These are phyloP conservation scores for Aptenodytes forsteri DNA, from an alignment of 2,113 vertebrate genomes.

Conservation along the genomic window DNA sequence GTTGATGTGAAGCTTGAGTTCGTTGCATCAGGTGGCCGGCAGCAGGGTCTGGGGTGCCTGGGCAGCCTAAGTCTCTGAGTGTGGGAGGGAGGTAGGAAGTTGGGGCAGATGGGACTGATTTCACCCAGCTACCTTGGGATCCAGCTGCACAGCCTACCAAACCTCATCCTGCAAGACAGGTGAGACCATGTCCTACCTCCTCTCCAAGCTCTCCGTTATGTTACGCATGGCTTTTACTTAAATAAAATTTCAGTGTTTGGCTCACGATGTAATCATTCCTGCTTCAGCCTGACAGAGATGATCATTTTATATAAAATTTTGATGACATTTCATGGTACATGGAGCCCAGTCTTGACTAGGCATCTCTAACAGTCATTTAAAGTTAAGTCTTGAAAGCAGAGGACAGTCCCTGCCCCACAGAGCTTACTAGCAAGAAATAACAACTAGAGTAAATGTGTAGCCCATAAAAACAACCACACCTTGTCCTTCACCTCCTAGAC, in stretches of 20 bases:
- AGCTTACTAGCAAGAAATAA: not conserved
- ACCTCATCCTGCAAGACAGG: not conserved
- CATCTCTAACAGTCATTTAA: not conserved
- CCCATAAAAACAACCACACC: not conserved
- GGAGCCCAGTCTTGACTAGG: not conserved
- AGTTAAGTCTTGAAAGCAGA: not conserved
- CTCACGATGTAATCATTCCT: not conserved
- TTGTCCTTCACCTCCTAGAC: not conserved
- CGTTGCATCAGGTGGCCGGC: rapidly evolving
- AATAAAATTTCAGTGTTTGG: not conserved
- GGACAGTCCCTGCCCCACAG: not conserved
- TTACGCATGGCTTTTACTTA: not conserved
- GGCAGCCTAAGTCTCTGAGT: not conserved
- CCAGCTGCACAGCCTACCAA: not conserved
- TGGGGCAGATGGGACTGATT: not conserved
- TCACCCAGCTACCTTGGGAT: not conserved
- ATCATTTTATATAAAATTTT: not conserved
- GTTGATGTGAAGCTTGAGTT: not conserved
- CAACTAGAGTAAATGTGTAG: not conserved
- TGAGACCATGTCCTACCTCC: not conserved
- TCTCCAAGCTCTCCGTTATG: not conserved
- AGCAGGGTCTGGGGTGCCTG: not conserved
- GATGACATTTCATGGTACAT: not conserved
- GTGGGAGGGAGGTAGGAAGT: not conserved
- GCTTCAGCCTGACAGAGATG: not conserved